Evolutionary conservation across 2,888 invertebrate genomes (phyloP), one percentile per base, ranked within the genome.

Genomic region (Rhamnusium bicolor): DNA sequence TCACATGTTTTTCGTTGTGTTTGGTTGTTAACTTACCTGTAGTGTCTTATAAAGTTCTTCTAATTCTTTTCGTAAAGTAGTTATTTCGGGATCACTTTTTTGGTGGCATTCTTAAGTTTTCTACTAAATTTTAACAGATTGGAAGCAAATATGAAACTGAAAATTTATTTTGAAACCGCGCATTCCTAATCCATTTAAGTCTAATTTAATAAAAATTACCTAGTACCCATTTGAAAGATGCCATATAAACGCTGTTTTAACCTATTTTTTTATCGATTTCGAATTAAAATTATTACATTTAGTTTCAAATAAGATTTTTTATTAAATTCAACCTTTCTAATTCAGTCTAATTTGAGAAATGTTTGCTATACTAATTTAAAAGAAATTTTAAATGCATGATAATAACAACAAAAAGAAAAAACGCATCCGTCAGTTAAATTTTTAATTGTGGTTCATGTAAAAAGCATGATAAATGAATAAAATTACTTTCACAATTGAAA

Each of bases 41-140:
- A 94, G 91, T 89, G 94, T 93, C 79, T 92, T 92, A 83, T 95
- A 94, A 78, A 96, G 89, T 73, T 94, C 93, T 73, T 94, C 94
- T 16, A 97, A 89, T 88, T 97, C 96, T 84, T 94, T 93, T 85
- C 94, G 93, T 24, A 97, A 90, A 69, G 92, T 92, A 21, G 92
- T 90, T 1, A 93, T 92, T 88, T 96, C 96, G 0, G 96, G 92
- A 87, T 96, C 96, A 81, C 93, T n/a, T 94, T 88, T 96, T 96
- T 3, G 93, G 94, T 7, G 93, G 93, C 95, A 95, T 95, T 85
- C 79, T 77, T 69, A 6, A 16, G 61, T 47, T 69, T 69, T 71
- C 73, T 63, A 40, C 8, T 27, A 10, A 21, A 27, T 16, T 53
- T 53, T 29, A 19, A 27, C 27, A 32, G 53, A 14, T 19, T 19